These are phyloP conservation scores for Notarius quadriscutis DNA, from an alignment of 2,113 vertebrate genomes.

Conservation along the genomic window DNA sequence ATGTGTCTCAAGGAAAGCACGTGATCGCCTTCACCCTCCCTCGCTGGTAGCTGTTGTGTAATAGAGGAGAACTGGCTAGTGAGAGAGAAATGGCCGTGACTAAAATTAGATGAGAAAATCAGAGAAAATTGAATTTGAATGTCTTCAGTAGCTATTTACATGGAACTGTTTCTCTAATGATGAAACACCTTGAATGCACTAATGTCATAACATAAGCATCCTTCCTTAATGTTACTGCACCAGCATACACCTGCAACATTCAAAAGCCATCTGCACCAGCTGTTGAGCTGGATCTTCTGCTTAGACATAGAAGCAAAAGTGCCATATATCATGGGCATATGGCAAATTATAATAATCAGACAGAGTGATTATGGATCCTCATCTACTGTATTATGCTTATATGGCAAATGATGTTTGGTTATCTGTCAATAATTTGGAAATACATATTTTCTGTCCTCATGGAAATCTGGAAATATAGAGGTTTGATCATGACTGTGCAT, in stretches of 20 bases:
- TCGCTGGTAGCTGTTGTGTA: too few species aligned
- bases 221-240: neutral
- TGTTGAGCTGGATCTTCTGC: neutral
- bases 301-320: neutral
- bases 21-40: too few species aligned
- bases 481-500: neutral
- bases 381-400: neutral
- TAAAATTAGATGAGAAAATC: too few species aligned
- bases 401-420: neutral
- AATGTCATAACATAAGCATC: neutral
- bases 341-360: neutral
- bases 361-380: neutral
- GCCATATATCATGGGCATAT: neutral
- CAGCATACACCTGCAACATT: neutral
- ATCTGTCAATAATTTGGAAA: neutral
- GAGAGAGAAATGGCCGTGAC: too few species aligned
- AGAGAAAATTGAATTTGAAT: too few species aligned
- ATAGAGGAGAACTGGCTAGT: too few species aligned
- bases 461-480: neutral
- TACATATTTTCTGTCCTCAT: neutral
- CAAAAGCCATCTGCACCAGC: neutral
- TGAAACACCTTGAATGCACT: neutral
- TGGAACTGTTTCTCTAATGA: neutral
- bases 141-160: too few species aligned
- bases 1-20: neutral